A percentile compares a stretch with the other conserved stretches of the same genome.
These are phyloP conservation scores for Raphicerus campestris DNA, from an alignment of 2,113 vertebrate genomes.

Conservation along the genomic window DNA sequence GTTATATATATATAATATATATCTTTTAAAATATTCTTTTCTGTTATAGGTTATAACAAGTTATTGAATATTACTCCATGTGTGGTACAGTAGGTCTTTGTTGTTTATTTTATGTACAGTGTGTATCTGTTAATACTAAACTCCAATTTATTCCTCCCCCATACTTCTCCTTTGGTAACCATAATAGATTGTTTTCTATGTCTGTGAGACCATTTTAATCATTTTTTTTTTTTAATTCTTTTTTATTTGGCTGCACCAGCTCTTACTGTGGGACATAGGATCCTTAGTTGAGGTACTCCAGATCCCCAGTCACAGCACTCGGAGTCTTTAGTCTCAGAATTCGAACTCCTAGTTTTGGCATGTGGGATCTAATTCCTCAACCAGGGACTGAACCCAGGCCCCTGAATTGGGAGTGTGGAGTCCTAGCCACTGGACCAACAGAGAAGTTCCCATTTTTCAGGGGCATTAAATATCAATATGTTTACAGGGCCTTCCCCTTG, in stretches of 20 bases:
- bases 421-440: neutral
- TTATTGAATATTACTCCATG: neutral
- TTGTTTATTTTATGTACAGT: neutral
- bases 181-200: neutral
- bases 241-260: neutral
- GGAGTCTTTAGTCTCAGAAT: neutral
- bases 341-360: fast-evolving
- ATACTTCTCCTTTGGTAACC: neutral
- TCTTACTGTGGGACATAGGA: neutral
- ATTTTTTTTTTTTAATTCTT: neutral
- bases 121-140: neutral
- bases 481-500: neutral
- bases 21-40: neutral
- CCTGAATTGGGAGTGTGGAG: neutral
- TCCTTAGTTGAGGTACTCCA: neutral
- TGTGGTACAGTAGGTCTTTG: neutral
- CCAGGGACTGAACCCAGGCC: neutral
- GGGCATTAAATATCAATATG: neutral
- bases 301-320: neutral
- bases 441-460: neutral
- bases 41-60: neutral
- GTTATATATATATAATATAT: neutral
- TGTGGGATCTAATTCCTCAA: neutral
- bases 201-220: neutral
- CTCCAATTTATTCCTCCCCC: neutral